phyloP scores from a whole-genome alignment of 2,888 invertebrate species.

The Dicyrtoma fusca region DNA sequence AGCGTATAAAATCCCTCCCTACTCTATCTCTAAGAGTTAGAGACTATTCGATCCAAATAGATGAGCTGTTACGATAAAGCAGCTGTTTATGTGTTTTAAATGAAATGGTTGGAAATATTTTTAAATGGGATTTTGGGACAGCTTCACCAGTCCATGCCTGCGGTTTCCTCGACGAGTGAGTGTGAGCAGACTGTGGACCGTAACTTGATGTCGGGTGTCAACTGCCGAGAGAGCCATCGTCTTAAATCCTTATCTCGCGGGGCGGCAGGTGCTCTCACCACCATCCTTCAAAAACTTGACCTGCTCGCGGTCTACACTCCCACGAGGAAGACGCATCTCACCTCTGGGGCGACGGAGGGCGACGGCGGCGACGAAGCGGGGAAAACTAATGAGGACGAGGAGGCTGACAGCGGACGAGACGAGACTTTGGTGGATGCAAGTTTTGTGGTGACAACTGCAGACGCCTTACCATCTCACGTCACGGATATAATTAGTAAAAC shows the following conservation, averaged over 20 bases:
- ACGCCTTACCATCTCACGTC: slow-evolving; percentile 18
- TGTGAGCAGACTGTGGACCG: slow-evolving; percentile 78
- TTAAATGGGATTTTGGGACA: slow-evolving; percentile 57
- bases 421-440: slow-evolving; percentile 35
- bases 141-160: slow-evolving; percentile 73
- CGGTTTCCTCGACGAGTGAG: slow-evolving; percentile 72
- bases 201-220: slow-evolving; percentile 71
- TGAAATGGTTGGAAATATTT: not conserved
- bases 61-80: too few relatives aligned
- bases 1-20: not conserved
- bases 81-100: too few relatives aligned
- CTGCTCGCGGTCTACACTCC: slow-evolving; percentile 50
- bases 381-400: too few relatives aligned
- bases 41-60: not conserved
- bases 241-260: slow-evolving; percentile 77
- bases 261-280: slow-evolving; percentile 73
- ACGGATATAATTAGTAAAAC: slow-evolving; percentile 44
- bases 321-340: not conserved
- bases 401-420: slow-evolving; percentile 2
- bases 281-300: slow-evolving; percentile 64
- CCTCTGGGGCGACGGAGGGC: not conserved
- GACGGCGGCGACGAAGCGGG: not conserved
- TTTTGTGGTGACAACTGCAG: slow-evolving; percentile 15
- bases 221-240: slow-evolving; percentile 73
- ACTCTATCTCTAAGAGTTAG: not conserved